phyloP scores from a whole-genome alignment of 2,797 vertebrate species.

The Myotis pilosus region DNA sequence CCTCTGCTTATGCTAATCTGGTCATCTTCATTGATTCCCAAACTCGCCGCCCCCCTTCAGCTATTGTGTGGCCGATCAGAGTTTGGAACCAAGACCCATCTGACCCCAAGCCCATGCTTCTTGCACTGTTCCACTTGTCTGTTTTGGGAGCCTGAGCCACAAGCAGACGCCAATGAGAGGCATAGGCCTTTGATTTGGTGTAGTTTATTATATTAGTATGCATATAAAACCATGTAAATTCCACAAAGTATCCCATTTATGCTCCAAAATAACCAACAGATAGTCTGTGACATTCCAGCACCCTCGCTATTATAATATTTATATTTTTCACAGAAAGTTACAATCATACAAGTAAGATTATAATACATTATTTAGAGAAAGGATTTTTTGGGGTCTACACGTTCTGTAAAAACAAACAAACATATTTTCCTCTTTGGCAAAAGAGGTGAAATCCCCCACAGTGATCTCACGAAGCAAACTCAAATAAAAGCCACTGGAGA shows the following conservation, averaged over 20 bases:
- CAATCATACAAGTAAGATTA: slow-evolving; percentile 19
- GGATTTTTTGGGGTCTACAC: slow-evolving; percentile 58
- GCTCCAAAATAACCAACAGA: not conserved
- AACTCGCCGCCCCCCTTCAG: too few species aligned
- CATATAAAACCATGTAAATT: slow-evolving; percentile 56
- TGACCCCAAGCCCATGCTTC: not conserved
- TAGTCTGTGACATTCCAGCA: slow-evolving; percentile 16
- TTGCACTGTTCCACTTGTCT: not conserved
- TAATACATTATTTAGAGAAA: slow-evolving; percentile 26
- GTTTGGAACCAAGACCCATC: not conserved
- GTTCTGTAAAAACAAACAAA: slow-evolving; percentile 15
- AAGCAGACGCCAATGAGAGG: not conserved
- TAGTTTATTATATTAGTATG: slow-evolving; percentile 66
- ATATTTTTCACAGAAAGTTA: slow-evolving; percentile 50
- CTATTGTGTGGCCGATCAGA: too few species aligned
- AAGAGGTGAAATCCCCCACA: slow-evolving; percentile 51
- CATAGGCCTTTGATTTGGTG: not conserved
- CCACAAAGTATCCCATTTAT: slow-evolving; percentile 2
- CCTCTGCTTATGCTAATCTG: not conserved
- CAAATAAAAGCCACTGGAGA: slow-evolving; percentile 15
- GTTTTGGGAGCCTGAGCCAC: not conserved
- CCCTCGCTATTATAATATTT: slow-evolving; percentile 31
- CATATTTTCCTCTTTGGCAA: slow-evolving; percentile 64
- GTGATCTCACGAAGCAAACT: slow-evolving; percentile 48
- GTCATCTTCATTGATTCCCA: not conserved